phyloP scores from a whole-genome alignment of 2,113 vertebrate genomes.

The Cygnus buccinator region DNA sequence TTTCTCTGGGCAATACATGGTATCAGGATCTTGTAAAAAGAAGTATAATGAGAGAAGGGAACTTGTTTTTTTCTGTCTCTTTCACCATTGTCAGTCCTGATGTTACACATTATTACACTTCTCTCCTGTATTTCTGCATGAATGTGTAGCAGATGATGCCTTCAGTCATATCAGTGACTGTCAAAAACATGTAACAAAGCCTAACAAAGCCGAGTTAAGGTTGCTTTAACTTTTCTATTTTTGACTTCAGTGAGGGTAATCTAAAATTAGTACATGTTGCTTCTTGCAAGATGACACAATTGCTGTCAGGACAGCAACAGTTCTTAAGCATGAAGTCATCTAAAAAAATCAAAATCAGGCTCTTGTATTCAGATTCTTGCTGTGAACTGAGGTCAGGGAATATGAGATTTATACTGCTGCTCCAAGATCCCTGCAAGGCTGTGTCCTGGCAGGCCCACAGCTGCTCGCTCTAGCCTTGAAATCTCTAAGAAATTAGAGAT shows the following conservation, averaged over 20 bases:
- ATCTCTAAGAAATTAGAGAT: accelerated
- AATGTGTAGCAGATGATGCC: neutral
- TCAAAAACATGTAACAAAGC: neutral
- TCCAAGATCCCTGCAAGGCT: neutral
- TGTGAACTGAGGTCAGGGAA: neutral
- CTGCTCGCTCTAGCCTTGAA: neutral
- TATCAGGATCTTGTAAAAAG: neutral
- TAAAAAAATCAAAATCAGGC: neutral
- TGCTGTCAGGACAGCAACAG: neutral
- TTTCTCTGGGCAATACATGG: neutral
- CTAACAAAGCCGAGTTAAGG: neutral
- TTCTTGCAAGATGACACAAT: neutral
- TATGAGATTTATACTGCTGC: neutral
- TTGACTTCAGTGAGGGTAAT: neutral
- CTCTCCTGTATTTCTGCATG: neutral
- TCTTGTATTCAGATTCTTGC: neutral
- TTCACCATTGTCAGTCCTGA: neutral
- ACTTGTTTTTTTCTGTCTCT: neutral
- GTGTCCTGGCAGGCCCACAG: neutral
- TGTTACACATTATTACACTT: neutral
- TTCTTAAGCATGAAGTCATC: neutral
- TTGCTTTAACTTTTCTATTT: neutral
- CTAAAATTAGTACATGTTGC: neutral
- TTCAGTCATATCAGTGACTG: neutral
- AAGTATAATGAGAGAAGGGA: neutral